phyloP scores from a whole-genome alignment of 2,797 vertebrate genomes.

The Paratrypauchen microcephalus region DNA sequence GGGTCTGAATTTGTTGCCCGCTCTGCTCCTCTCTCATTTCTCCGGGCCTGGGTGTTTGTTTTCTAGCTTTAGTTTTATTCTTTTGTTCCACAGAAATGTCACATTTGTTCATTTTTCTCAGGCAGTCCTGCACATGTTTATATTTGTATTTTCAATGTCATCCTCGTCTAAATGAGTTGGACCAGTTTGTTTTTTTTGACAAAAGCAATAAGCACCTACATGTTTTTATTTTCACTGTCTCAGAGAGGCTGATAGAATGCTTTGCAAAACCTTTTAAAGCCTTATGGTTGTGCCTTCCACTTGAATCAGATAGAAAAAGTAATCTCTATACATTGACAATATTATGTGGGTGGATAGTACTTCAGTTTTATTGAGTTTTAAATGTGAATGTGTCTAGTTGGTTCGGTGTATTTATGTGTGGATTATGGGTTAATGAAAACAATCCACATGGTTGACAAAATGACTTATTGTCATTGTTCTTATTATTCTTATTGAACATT shows the following conservation, averaged over 20 bases:
- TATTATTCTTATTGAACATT: conserved; percentile 1
- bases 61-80: conserved; percentile 40
- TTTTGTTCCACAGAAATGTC: conserved; percentile 22
- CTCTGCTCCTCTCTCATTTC: conserved; percentile 41
- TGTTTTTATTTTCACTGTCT: conserved; percentile 77
- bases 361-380: conserved; percentile 61
- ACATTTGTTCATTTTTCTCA: conserved; percentile 49
- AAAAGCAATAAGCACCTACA: conserved; percentile 88
- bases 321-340: conserved; percentile 76
- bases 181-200: conserved; percentile 79
- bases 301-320: conserved; percentile 71
- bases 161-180: conserved; percentile 53
- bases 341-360: conserved; percentile 44
- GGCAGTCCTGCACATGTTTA: conserved; percentile 45
- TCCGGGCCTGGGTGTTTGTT: conserved; percentile 33
- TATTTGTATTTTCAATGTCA: conserved; percentile 52
- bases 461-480: conserved; percentile 46
- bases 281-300: conserved; percentile 97
- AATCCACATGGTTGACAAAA: conserved; percentile 75
- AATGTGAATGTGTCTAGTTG: conserved; percentile 67
- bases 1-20: conserved; percentile 23
- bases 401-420: conserved; percentile 65
- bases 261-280: conserved; percentile 91
- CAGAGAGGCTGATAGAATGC: conserved; percentile 74
- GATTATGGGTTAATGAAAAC: conserved; percentile 74